Conservation (phyloP, 2,797 vertebrate genomes). For the Eulemur coronatus region DNA sequence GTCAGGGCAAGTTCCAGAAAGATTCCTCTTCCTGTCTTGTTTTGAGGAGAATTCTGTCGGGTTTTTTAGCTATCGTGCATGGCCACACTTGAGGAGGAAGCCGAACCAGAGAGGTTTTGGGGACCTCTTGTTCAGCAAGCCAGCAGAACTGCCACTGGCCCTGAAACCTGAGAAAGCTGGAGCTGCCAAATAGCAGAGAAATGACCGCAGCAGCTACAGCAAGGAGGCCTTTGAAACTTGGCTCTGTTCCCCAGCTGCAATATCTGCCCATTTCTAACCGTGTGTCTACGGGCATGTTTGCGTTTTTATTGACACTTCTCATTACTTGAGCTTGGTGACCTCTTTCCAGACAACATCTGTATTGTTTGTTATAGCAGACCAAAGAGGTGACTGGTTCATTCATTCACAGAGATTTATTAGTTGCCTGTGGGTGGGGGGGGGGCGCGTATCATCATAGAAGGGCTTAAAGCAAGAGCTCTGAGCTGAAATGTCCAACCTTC, state of each 20-base stretch:
- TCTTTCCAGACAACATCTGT: constrained; percentile 30
- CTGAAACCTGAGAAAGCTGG: not conserved
- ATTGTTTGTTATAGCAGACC: constrained; percentile 22
- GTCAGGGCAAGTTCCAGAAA: not conserved
- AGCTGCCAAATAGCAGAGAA: not conserved
- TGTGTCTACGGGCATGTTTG: not conserved
- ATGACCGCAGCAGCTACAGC: not conserved
- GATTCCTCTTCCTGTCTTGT: not conserved
- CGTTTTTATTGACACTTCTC: not conserved
- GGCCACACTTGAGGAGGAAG: not conserved
- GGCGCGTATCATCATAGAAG: not conserved
- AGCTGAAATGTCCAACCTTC: not conserved
- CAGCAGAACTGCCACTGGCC: not conserved
- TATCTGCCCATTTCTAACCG: not conserved
- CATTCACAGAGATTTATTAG: constrained; percentile 21
- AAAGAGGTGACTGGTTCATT: constrained; percentile 5
- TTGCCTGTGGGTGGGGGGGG: not conserved
- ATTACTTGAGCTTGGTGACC: constrained; percentile 23
- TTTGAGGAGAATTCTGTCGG: not conserved
- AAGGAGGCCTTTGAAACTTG: not conserved
- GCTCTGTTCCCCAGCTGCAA: not conserved
- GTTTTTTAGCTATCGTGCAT: not conserved
- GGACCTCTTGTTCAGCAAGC: not conserved
- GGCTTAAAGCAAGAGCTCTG: not conserved
- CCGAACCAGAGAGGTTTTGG: not conserved